A percentile compares a stretch with the other conserved stretches of the same genome.
phyloP scores from a whole-genome alignment of 1,140 invertebrate species.

The Diabrotica undecimpunctata region DNA sequence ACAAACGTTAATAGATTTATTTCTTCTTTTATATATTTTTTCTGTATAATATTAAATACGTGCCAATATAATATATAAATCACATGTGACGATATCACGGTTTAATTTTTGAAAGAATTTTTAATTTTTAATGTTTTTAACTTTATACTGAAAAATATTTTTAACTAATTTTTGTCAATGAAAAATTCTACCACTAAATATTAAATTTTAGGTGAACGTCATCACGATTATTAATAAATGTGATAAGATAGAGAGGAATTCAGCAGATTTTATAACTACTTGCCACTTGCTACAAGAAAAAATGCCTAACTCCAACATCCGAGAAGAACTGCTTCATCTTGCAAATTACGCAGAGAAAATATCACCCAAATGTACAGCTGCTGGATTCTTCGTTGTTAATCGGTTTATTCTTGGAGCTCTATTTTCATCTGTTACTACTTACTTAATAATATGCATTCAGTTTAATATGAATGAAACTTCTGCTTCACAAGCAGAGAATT shows the following conservation, averaged over 20 bases:
- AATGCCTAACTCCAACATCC: background rate
- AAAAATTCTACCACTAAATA: too few species aligned
- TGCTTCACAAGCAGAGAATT: too few species aligned
- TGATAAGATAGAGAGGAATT: background rate
- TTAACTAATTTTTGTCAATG: too few species aligned
- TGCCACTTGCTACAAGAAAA: background rate
- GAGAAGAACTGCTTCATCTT: background rate
- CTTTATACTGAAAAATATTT: too few species aligned
- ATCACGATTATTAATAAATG: background rate
- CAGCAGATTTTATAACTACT: background rate
- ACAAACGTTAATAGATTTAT: too few species aligned
- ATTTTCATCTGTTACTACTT: background rate
- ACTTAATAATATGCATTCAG: background rate
- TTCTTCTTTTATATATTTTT: too few species aligned
- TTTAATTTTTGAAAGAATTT: too few species aligned
- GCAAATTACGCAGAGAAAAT: background rate
- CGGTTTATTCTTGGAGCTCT: background rate
- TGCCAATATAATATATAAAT: too few species aligned
- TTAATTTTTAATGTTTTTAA: too few species aligned
- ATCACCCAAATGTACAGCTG: background rate
- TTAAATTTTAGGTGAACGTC: too few species aligned
- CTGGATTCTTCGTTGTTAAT: background rate
- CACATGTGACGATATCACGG: too few species aligned
- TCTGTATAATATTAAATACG: too few species aligned
- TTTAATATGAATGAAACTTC: background rate